Evolutionary conservation across 2,888 invertebrate genomes (phyloP).

Genomic region (Laothoe populi): DNA sequence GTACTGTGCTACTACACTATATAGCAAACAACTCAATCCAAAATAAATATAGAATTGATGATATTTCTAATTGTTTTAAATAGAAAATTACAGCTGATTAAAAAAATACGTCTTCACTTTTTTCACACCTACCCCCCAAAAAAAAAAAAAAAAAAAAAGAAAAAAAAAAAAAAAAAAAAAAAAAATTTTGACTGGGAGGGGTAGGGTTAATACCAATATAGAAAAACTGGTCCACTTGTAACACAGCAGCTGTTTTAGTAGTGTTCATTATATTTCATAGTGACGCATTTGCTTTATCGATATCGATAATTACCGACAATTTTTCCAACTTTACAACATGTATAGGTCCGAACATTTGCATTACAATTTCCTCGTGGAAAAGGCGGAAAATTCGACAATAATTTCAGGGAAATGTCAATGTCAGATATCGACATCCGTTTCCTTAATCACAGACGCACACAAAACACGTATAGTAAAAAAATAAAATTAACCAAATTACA

Average conservation of each 20-base stretch:
- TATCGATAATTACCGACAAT: slow-evolving; percentile 4
- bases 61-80: no score
- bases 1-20: no score
- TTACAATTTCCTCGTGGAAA: background rate
- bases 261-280: slow-evolving; percentile 2
- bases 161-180: no score
- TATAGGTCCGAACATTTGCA: no score
- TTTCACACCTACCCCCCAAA: no score
- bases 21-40: no score
- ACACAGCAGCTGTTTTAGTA: slow-evolving; percentile 7
- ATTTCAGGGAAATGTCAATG: slow-evolving; percentile 30
- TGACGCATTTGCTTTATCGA: slow-evolving; percentile 16
- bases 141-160: no score
- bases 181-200: slow-evolving; percentile 14
- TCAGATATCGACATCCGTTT: slow-evolving; percentile 38
- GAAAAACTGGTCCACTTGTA: slow-evolving; percentile 20
- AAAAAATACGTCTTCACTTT: no score
- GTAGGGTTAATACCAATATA: slow-evolving; percentile 14
- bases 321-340: background rate
- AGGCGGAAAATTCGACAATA: slow-evolving; percentile 11
- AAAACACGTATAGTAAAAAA: slow-evolving; percentile 51
- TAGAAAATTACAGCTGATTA: no score
- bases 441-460: slow-evolving; percentile 56
- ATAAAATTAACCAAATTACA: slow-evolving; percentile 64
- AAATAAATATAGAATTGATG: no score